Evolutionary conservation across 2,888 invertebrate genomes (phyloP), one percentile per base, ranked within the genome.

Genomic region (Oscheius sp.): DNA sequence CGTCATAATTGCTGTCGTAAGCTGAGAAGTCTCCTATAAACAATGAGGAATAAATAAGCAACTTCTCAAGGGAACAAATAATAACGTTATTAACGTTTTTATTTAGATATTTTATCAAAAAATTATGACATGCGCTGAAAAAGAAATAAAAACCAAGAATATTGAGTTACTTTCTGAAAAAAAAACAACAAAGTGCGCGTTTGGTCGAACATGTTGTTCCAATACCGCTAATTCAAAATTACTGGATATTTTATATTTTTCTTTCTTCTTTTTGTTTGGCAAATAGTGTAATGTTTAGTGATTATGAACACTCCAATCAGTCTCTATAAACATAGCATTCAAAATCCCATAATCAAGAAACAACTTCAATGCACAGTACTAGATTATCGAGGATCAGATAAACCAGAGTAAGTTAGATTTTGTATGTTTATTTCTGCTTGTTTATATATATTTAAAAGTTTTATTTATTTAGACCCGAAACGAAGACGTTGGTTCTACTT

Each of bases 321-420:
- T 5, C 20, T 47, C 17, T 22, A n/a, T 47, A 20, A 12, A 22
- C 14, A 14, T 14, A 47, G 47, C 17, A 33, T 54, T 17, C 54
- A 28, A 32, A 33, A 20, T n/a, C n/a, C n/a, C 6, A 22, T 54
- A n/a, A 26, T 50, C 28, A 50, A 50, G 12, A 50, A 54, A n/a
- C 32, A 33, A 17, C n/a, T 54, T 20, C 17, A 28, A 17, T 54
- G 54, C 17, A 54, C 33, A 17, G 54, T 54, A n/a, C n/a, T 33
- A 20, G 54, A 54, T 33, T 32, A 54, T n/a, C 12, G 54, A 30
- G 22, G 22, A 20, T 32, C n/a, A 5, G 33, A 32, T 20, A 54
- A 54, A 1, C 33, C 54, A 17, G 54, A 54, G 54, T 54, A 33
- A 14, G 54, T 54, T 28, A 17, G 6, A 36, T 9, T 44, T 44